Evolutionary conservation across 2,888 invertebrate genomes (phyloP).

Genomic region (Lithophane semibrunnea): DNA sequence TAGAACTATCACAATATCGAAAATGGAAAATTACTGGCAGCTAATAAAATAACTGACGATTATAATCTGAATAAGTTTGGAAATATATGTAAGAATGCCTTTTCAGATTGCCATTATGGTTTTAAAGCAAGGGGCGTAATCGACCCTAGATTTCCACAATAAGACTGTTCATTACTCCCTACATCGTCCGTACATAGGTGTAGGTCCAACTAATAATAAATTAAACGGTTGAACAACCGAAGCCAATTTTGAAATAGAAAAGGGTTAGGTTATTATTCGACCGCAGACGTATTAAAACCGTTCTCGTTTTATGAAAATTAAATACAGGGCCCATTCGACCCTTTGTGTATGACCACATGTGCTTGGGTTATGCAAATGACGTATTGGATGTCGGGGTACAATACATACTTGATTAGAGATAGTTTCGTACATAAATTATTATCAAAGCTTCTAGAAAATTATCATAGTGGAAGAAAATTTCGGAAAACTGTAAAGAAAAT

Average conservation of each 20-base stretch:
- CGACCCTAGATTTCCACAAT: constrained; percentile 28
- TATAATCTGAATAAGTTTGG: neutral
- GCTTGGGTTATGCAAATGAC: constrained; percentile 88
- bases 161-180: constrained; percentile 56
- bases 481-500: neutral
- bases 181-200: constrained; percentile 56
- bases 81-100: neutral
- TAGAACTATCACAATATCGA: neutral
- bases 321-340: constrained; percentile 86
- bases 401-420: constrained; percentile 79
- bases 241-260: constrained; percentile 85
- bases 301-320: constrained; percentile 89
- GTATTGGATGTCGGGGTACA: constrained; percentile 84
- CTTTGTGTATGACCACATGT: constrained; percentile 89
- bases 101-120: constrained; percentile 1
- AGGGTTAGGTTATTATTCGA: constrained; percentile 86
- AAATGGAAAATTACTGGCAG: neutral
- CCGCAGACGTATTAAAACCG: constrained; percentile 87
- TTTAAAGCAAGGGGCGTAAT: constrained; percentile 8
- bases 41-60: constrained; percentile 1
- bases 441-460: constrained; percentile 28
- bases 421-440: constrained; percentile 58
- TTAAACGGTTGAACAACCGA: constrained; percentile 75
- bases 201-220: constrained; percentile 74
- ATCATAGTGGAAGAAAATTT: neutral